Percentiles rank a stretch among this genome's conserved stretches.
These are phyloP conservation scores for Sarotherodon lohbergeri DNA, from an alignment of 2,113 vertebrate genomes.

Conservation along the genomic window DNA sequence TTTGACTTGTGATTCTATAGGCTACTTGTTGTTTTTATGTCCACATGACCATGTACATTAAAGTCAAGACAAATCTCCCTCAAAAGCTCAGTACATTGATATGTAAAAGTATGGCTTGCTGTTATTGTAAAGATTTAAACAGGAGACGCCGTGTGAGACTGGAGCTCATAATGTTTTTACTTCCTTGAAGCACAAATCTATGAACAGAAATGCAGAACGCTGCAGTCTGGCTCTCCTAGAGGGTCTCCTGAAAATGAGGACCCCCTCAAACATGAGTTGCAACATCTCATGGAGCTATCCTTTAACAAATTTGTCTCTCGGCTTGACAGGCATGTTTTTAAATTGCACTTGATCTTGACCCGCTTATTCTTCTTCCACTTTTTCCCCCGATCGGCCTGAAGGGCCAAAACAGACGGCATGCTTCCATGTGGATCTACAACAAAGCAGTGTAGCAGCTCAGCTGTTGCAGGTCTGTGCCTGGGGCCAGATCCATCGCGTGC, in stretches of 20 bases:
- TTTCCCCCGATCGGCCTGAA: conserved; percentile 22
- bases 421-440: conserved; percentile 32
- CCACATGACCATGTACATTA: neutral
- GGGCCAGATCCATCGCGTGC: conserved; percentile 62
- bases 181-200: neutral
- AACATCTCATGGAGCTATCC: neutral
- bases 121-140: neutral
- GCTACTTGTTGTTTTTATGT: neutral
- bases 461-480: conserved; percentile 42
- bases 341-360: conserved; percentile 21
- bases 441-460: conserved; percentile 30
- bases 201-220: neutral
- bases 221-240: conserved; percentile 10
- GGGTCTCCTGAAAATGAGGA: neutral
- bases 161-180: neutral
- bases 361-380: neutral
- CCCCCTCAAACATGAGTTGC: neutral
- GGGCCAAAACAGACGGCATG: conserved; percentile 21
- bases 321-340: conserved; percentile 17
- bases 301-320: neutral
- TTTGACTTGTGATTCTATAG: neutral
- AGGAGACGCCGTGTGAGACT: neutral
- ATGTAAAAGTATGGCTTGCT: neutral
- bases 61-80: neutral
- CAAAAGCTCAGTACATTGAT: neutral